Percentiles rank a stretch among this genome's conserved stretches.
Conservation (phyloP, 2,113 vertebrate species). For the Amia ocellicauda region DNA sequence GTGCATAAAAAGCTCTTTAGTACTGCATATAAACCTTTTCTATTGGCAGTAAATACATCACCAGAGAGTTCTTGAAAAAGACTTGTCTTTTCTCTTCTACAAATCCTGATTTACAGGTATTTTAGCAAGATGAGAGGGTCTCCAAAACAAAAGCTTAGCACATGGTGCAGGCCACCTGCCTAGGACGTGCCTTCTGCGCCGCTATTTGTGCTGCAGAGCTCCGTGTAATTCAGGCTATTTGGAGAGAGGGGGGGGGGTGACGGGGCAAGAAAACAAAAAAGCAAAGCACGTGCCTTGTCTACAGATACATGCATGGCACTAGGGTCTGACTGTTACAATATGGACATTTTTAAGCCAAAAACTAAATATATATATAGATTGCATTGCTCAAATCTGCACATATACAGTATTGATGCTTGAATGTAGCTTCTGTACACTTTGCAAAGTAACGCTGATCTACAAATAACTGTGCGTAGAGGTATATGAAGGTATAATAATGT, state of each 20-base stretch:
- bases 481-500: no score
- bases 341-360: no score
- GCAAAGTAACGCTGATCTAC: no score
- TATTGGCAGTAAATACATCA: slow-evolving; percentile 9
- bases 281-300: neutral
- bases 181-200: neutral
- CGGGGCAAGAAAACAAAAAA: neutral
- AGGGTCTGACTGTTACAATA: no score
- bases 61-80: slow-evolving; percentile 3
- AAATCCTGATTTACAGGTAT: slow-evolving; percentile 25
- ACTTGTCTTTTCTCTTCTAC: slow-evolving; percentile 12
- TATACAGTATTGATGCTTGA: no score
- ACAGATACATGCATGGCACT: no score
- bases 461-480: no score
- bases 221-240: no score
- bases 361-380: no score
- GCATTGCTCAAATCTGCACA: no score
- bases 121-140: slow-evolving; percentile 6
- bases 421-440: no score
- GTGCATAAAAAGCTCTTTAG: slow-evolving; percentile 1
- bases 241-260: no score
- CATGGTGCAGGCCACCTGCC: slow-evolving; percentile 13
- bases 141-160: neutral
- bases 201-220: neutral
- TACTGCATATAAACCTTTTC: slow-evolving; percentile 15